A percentile compares a stretch with the other conserved stretches of the same genome.
These are phyloP conservation scores for Ypsolopha sequella DNA, from an alignment of 2,888 invertebrate species.

Conservation along the genomic window DNA sequence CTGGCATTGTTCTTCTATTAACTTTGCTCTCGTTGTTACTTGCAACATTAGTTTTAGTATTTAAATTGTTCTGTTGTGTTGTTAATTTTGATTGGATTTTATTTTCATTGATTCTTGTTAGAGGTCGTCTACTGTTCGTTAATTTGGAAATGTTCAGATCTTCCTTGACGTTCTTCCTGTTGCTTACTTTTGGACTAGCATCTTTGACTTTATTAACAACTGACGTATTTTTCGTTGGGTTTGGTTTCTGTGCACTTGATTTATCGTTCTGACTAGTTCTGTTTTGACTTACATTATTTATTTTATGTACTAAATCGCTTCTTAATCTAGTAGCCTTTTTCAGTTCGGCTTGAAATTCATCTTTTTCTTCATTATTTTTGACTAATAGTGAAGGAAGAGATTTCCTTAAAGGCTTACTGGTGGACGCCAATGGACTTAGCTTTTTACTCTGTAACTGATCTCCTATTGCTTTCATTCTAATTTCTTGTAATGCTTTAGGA, in stretches of 20 bases:
- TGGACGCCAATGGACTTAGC: constrained; percentile 37
- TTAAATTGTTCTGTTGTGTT: constrained; percentile 22
- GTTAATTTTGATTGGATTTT: constrained; percentile 29
- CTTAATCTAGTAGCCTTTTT: constrained; percentile 67
- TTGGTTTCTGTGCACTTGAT: constrained; percentile 39
- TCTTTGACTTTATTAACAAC: constrained; percentile 58
- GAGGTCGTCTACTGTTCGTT: constrained; percentile 33
- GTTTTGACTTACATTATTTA: constrained; percentile 57
- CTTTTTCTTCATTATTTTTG: constrained; percentile 65
- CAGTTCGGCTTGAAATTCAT: constrained; percentile 66
- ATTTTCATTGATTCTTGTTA: constrained; percentile 39
- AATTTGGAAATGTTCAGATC: constrained; percentile 26
- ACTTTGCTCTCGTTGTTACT: constrained; percentile 40
- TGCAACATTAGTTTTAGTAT: constrained; percentile 20
- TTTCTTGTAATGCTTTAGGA: constrained; percentile 41
- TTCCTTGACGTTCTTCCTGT: constrained; percentile 13
- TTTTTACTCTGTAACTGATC: constrained; percentile 42
- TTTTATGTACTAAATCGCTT: constrained; percentile 56
- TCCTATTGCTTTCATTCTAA: constrained; percentile 39
- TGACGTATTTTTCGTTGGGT: constrained; percentile 50
- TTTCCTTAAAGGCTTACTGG: constrained; percentile 57
- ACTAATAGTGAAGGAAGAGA: constrained; percentile 66
- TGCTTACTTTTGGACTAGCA: constrained; percentile 53
- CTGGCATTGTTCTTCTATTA: constrained; percentile 40
- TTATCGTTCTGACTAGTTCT: constrained; percentile 60